phyloP scores from a whole-genome alignment of 2,888 invertebrate species.

The Melanostoma scalare region DNA sequence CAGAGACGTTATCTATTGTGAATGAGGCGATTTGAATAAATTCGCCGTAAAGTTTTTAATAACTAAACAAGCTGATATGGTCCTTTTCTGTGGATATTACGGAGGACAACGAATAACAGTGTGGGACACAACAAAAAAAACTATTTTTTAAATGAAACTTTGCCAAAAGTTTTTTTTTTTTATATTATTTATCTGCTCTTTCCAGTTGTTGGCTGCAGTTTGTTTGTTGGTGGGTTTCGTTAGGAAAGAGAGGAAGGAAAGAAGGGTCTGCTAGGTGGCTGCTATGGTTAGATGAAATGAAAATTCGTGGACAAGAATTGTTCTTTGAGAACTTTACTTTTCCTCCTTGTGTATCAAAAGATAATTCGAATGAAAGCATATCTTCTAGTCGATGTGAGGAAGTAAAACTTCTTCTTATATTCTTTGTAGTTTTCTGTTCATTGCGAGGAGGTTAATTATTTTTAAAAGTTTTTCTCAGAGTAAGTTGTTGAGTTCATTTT shows the following conservation, averaged over 20 bases:
- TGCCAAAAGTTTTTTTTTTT: conserved; percentile 49
- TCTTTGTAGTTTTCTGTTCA: conserved; percentile 22
- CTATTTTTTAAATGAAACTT: conserved; percentile 60
- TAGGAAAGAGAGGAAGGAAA: neutral
- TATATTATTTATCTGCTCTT: conserved; percentile 27
- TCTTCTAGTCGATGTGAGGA: conserved; percentile 31
- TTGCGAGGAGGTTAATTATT: conserved; percentile 61
- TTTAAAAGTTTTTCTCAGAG: conserved; percentile 48
- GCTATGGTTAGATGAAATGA: conserved; percentile 1
- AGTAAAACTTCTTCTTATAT: conserved; percentile 47
- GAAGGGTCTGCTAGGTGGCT: neutral
- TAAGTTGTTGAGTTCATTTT: conserved; percentile 6
- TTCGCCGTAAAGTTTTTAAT: conserved; percentile 67
- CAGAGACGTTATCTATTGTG: conserved; percentile 48
- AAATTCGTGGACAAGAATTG: conserved; percentile 31
- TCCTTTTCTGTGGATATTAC: conserved; percentile 60
- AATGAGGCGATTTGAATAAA: conserved; percentile 62
- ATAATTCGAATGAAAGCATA: conserved; percentile 51
- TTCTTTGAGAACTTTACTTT: conserved; percentile 33
- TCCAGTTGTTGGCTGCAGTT: conserved; percentile 48
- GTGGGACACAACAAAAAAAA: conserved; percentile 20
- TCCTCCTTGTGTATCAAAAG: conserved; percentile 43
- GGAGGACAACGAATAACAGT: conserved; percentile 32
- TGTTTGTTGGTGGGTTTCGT: conserved; percentile 33
- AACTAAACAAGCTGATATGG: conserved; percentile 66